Evolutionary conservation across 37 sponge, comb jelly and placozoan species (phyloP), one percentile per base, ranked within the genome.

Genomic region (Oscarella lobularis): DNA sequence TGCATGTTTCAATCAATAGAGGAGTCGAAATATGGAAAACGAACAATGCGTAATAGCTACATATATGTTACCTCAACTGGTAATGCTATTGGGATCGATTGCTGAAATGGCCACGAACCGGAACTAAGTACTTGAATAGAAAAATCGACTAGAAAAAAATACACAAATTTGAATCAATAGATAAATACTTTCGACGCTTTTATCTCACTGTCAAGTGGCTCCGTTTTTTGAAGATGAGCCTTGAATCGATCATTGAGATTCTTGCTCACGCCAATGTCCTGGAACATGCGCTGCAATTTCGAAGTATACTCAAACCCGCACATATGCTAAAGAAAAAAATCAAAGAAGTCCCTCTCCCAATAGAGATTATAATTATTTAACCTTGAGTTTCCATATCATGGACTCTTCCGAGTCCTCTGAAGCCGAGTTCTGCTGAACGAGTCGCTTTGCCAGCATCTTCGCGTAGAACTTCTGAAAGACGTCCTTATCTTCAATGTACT

Each of bases 391-490:
- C n/a, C 92, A 91, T 9, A 98, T 98, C 99, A 98, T 98, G 74
- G 86, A 85, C 9, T 92, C 92, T 74, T 98, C 99, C 35, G 95
- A 89, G 76, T 98, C 95, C 80, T 98, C 95, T 1, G 99, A 98
- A 30, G 92, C 90, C 4, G 99, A 98, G 71, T 84, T 91, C 36
- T 84, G 87, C 36, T 91, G 84, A 2, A 98, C 99, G 30, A 98
- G 82, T 79, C 99, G 82, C 75, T 89, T 91, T 30, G 99, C 99
- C 38, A 98, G 78, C 87, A 94, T 84, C 38, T 87, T 88, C 32
- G 95, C 81, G 76, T 98, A 98, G 73, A 98, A 98, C 86, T 91
- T 98, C 80, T 98, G 99, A 60, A 98, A 98, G 3, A 98, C 99
- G 72, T 98, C 99, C 70, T 98, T 98, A 70, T 98, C 99, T 34